Evolutionary conservation across 2,113 vertebrate species (phyloP).

Genomic region (Oceanites oceanicus): DNA sequence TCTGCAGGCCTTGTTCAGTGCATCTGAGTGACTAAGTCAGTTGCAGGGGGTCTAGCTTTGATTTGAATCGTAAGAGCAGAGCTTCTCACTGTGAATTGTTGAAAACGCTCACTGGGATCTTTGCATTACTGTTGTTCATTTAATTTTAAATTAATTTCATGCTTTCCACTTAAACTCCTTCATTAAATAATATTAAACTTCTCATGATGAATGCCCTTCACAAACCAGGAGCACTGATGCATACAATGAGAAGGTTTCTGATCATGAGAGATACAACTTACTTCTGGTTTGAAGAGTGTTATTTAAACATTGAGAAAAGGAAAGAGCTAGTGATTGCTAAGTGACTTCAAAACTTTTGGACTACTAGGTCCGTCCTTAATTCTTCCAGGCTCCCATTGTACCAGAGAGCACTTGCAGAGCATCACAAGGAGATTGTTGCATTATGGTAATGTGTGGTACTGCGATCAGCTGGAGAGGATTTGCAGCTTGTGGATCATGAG

Average conservation of each 20-base stretch:
- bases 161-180: neutral
- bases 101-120: neutral
- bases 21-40: neutral
- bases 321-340: neutral
- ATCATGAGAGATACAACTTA: neutral
- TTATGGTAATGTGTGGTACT: neutral
- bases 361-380: neutral
- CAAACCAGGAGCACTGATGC: neutral
- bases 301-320: neutral
- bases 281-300: neutral
- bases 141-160: neutral
- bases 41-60: neutral
- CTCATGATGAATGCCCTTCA: neutral
- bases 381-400: neutral
- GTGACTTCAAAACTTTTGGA: neutral
- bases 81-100: neutral
- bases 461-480: neutral
- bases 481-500: neutral
- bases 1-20: neutral
- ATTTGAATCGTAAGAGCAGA: neutral
- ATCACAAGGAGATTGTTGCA: neutral
- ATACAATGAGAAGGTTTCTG: neutral
- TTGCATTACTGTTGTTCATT: neutral
- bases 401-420: neutral
- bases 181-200: neutral